Evolutionary conservation across 2,113 vertebrate species (phyloP), one percentile per base, ranked within the genome.

Genomic region (Halichoerus grypus): DNA sequence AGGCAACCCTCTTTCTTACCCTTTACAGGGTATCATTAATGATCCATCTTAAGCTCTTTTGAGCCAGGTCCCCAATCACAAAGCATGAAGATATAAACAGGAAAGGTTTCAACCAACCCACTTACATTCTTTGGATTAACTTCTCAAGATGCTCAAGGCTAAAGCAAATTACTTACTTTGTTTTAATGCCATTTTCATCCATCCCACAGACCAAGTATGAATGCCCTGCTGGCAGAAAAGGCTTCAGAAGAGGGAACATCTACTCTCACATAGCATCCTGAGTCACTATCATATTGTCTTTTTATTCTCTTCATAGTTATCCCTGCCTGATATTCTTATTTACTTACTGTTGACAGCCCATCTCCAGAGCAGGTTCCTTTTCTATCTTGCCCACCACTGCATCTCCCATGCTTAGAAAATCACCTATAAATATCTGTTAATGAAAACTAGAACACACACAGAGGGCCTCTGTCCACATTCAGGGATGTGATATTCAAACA

Each of bases 81-180:
- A 87, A 91, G 74, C 42, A 76, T 8, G 51, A 82, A 82, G 51
- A 63, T 31, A 88, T 12, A 77, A 92, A 88, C 57, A 86, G 49
- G 39, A 55, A 91, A 95, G 63, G 39, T 39, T 81, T 86, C 79
- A 53, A 19, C 46, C 82, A 88, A 77, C 61, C n/a, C 55, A 84
- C 42, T 65, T 96, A 49, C 51, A 79, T n/a, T 61, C 88, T 96
- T 85, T 93, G 85, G 46, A 82, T 83, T 82, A 81, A 51, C 67
- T 42, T 90, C 94, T 76, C 59, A 71, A 83, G 83, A 79, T 59
- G 19, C 55, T 91, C 77, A 72, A 36, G 67, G 59, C 76, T 72
- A 91, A 94, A 61, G 53, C n/a, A 95, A 90, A 89, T 61, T 80
- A 87, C 71, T 91, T 89, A 92, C 85, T 87, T 83, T 69, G 57